These are phyloP conservation scores for Tenthredo mesomela DNA, from an alignment of 2,888 invertebrate species.

Conservation along the genomic window DNA sequence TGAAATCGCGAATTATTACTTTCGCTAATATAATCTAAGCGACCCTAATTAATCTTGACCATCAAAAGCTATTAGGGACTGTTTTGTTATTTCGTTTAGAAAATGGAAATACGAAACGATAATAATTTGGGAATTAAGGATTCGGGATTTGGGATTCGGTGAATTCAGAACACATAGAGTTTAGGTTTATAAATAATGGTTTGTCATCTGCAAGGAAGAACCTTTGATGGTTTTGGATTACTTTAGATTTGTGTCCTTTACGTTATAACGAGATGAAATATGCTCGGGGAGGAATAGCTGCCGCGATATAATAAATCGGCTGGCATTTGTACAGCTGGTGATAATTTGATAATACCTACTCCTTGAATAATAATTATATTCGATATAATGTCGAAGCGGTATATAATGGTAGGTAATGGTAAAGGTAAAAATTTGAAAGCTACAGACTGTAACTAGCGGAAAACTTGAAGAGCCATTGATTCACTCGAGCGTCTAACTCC, in stretches of 20 bases:
- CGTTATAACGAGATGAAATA: slow-evolving; percentile 2
- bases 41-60: background rate
- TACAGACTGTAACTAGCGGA: slow-evolving; percentile 4
- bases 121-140: background rate
- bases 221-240: slow-evolving; percentile 24
- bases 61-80: background rate
- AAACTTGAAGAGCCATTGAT: slow-evolving; percentile 39
- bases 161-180: too few relatives aligned
- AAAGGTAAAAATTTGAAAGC: slow-evolving; percentile 19
- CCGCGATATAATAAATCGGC: background rate
- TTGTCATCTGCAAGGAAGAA: background rate
- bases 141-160: background rate
- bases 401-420: background rate
- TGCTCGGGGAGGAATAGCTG: background rate
- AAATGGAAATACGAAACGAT: background rate
- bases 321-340: background rate
- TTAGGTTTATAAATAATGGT: background rate
- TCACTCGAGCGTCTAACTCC: slow-evolving; percentile 27
- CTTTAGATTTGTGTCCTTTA: background rate
- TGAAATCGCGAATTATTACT: background rate
- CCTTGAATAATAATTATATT: background rate
- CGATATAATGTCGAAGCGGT: background rate
- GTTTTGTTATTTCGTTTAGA: background rate
- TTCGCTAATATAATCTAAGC: background rate
- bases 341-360: background rate